A percentile compares a stretch with the other conserved stretches of the same genome.
phyloP scores from a whole-genome alignment of 1,140 invertebrate genomes.

The Conus ventricosus region DNA sequence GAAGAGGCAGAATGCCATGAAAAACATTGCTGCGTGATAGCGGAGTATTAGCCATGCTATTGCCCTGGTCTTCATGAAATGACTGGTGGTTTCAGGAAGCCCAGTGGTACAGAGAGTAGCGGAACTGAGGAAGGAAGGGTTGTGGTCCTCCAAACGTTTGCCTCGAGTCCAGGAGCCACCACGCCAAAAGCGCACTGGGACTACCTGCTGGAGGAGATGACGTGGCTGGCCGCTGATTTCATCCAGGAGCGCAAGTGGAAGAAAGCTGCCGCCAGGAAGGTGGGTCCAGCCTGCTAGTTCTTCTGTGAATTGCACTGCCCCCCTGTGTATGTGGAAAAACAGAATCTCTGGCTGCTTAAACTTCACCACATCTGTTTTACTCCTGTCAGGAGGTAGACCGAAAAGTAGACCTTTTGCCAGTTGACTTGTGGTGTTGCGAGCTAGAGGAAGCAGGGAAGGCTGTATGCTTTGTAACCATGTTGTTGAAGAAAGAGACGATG shows the following conservation, averaged over 20 bases:
- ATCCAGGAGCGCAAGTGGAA: slow-evolving; percentile 98
- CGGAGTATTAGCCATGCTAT: no score
- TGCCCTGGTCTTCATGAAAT: no score
- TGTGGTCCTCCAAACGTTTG: slow-evolving; percentile 94
- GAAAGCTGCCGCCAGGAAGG: slow-evolving; percentile 93
- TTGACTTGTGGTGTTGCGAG: no score
- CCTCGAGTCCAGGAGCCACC: slow-evolving; percentile 94
- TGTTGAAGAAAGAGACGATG: no score
- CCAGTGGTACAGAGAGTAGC: slow-evolving; percentile 92
- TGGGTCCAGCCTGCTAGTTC: slow-evolving; percentile 60
- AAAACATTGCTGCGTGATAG: slow-evolving; percentile 25
- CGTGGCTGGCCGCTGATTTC: slow-evolving; percentile 98
- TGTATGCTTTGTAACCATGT: no score
- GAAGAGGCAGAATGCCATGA: slow-evolving; percentile 22
- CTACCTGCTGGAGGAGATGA: slow-evolving; percentile 99
- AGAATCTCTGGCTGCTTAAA: no score
- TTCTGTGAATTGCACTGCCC: no score
- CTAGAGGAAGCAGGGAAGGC: no score
- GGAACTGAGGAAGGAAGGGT: slow-evolving; percentile 84
- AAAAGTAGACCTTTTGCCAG: no score
- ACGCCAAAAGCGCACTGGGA: slow-evolving; percentile 95
- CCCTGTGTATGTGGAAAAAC: no score
- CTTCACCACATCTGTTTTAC: no score
- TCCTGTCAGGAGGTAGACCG: no score
- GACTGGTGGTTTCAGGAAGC: slow-evolving; percentile 81